These are phyloP conservation scores for Coptodon rendalli DNA, from an alignment of 2,113 vertebrate genomes.

Conservation along the genomic window DNA sequence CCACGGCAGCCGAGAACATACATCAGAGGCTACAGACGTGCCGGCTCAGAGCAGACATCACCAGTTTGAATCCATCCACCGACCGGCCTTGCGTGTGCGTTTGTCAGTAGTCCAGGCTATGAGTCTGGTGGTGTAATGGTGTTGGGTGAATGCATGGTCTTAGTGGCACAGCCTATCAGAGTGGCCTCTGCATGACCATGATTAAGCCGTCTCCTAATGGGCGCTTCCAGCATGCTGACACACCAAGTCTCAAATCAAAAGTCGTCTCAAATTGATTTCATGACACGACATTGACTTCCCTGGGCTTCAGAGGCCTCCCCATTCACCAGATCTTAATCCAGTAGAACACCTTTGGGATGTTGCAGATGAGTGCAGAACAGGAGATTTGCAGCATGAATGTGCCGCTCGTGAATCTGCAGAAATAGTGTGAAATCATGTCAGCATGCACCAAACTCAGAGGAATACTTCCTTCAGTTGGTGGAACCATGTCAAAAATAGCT, in stretches of 20 bases:
- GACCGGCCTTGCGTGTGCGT: background rate
- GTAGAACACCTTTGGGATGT: background rate
- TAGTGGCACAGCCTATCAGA: background rate
- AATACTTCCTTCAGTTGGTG: background rate
- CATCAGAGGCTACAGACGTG: background rate
- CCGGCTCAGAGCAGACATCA: background rate
- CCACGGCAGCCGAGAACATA: background rate
- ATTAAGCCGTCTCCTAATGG: background rate
- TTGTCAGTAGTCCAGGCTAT: background rate
- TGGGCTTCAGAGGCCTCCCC: background rate
- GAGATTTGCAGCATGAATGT: background rate
- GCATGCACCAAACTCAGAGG: background rate
- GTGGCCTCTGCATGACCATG: background rate
- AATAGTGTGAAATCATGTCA: background rate
- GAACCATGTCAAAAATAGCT: background rate
- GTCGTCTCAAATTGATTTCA: background rate
- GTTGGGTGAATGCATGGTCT: background rate
- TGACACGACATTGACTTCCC: background rate
- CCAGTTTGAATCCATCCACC: background rate
- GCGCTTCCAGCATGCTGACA: background rate
- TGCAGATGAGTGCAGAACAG: background rate
- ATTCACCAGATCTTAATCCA: background rate
- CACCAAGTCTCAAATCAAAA: background rate
- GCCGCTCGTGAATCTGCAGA: background rate
- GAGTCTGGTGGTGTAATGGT: background rate